Evolutionary conservation across 2,113 vertebrate species (phyloP).

Genomic region (Saguinus imperator): DNA sequence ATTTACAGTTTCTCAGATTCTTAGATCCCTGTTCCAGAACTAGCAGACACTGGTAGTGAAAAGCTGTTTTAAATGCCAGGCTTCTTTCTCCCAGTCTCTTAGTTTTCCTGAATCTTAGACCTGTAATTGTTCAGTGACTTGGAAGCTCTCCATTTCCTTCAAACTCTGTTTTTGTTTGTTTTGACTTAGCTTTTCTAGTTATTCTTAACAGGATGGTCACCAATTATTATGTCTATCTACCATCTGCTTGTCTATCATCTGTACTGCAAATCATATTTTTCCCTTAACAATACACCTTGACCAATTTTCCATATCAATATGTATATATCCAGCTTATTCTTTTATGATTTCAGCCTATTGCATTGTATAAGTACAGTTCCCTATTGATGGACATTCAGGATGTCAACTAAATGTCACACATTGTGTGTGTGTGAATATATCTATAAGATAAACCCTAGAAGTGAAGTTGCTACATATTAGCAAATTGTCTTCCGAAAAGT

Average conservation of each 20-base stretch:
- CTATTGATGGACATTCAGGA: not conserved
- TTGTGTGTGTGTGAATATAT: not conserved
- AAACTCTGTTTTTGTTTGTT: not conserved
- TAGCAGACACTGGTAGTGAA: not conserved
- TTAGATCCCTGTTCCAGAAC: not conserved
- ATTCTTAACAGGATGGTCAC: not conserved
- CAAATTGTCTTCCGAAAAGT: not conserved
- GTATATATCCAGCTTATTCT: not conserved
- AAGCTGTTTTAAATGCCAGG: accelerated
- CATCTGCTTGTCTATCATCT: not conserved
- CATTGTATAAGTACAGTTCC: not conserved
- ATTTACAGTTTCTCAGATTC: not conserved
- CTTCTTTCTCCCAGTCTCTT: not conserved
- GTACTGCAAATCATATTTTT: not conserved
- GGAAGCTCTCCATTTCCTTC: not conserved
- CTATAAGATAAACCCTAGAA: not conserved
- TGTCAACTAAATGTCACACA: not conserved
- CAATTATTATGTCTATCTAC: not conserved
- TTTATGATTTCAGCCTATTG: not conserved
- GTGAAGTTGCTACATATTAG: not conserved
- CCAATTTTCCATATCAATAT: not conserved
- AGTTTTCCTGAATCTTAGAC: not conserved
- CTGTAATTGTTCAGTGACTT: not conserved
- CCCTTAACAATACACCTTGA: not conserved
- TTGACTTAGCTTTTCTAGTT: not conserved